Conservation (phyloP, 2,888 invertebrate species). For the Caradrina kadenii region DNA sequence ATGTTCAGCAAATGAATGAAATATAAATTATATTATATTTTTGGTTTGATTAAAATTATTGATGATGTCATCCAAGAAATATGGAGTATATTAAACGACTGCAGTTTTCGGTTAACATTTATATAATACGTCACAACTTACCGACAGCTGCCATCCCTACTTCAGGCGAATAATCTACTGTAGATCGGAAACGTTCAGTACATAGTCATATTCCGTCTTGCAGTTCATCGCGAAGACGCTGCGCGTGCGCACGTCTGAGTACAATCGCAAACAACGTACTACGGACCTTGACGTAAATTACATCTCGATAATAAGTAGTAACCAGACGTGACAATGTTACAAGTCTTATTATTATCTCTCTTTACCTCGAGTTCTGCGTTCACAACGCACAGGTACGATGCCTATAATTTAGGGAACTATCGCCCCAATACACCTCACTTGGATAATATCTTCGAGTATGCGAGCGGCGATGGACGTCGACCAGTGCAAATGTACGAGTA, state of each 20-base stretch:
- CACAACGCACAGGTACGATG: slow-evolving; percentile 37
- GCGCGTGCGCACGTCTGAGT: slow-evolving; percentile 42
- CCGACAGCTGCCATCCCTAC: slow-evolving; percentile 27
- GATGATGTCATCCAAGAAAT: no score
- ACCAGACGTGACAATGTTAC: slow-evolving; percentile 39
- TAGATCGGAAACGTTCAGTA: slow-evolving; percentile 10
- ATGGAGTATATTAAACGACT: no score
- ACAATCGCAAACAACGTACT: neutral
- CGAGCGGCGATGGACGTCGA: slow-evolving; percentile 32
- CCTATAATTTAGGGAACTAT: slow-evolving; percentile 27
- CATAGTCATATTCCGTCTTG: slow-evolving; percentile 43
- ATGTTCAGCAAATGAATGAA: no score
- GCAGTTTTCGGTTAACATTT: neutral
- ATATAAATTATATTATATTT: no score
- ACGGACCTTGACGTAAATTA: slow-evolving; percentile 1
- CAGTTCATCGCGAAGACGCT: slow-evolving; percentile 32
- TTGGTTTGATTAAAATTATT: no score
- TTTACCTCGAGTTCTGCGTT: slow-evolving; percentile 27
- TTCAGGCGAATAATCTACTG: slow-evolving; percentile 6
- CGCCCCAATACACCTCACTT: slow-evolving; percentile 4
- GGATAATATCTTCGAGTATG: neutral
- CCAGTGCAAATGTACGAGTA: slow-evolving; percentile 29
- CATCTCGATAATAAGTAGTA: slow-evolving; percentile 5
- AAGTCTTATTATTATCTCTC: slow-evolving; percentile 34
- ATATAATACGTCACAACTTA: neutral